phyloP scores from a whole-genome alignment of 1,140 invertebrate genomes.

The Hylyphantes graminicola region DNA sequence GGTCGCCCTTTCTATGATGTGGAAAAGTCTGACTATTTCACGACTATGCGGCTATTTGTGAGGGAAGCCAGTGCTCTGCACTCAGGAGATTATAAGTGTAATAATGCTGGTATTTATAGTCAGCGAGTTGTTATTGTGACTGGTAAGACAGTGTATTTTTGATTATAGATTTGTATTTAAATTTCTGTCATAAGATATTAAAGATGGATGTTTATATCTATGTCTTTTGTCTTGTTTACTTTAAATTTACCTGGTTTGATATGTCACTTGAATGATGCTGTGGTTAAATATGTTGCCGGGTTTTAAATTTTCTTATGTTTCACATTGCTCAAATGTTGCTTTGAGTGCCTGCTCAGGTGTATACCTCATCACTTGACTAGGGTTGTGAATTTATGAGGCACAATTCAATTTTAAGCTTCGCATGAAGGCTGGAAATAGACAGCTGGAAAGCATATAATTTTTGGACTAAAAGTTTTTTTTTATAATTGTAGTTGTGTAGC shows the following conservation, averaged over 20 bases:
- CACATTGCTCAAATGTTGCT: too few species aligned
- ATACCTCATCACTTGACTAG: too few species aligned
- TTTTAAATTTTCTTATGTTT: too few species aligned
- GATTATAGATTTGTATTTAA: neutral
- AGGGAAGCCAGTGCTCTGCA: slow-evolving; percentile 54
- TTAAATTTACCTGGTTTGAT: neutral
- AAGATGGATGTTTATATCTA: neutral
- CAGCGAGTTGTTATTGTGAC: slow-evolving; percentile 58
- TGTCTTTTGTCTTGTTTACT: neutral
- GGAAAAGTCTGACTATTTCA: slow-evolving; percentile 37
- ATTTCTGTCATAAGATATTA: neutral
- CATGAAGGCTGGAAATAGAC: too few species aligned
- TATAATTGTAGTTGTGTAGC: too few species aligned
- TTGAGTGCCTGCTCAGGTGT: too few species aligned
- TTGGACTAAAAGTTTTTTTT: too few species aligned
- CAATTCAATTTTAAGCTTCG: too few species aligned
- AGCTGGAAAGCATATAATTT: too few species aligned
- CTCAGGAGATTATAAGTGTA: slow-evolving; percentile 61
- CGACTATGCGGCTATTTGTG: slow-evolving; percentile 51
- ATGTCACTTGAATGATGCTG: neutral
- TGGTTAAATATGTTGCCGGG: too few species aligned
- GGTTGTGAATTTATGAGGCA: too few species aligned
- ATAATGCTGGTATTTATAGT: slow-evolving; percentile 42
- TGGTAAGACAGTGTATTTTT: slow-evolving; percentile 46
- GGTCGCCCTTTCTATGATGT: slow-evolving; percentile 16